Base-by-base conservation (phyloP, 2,888 invertebrate genomes). In the Punctoribates punctum region DNA sequence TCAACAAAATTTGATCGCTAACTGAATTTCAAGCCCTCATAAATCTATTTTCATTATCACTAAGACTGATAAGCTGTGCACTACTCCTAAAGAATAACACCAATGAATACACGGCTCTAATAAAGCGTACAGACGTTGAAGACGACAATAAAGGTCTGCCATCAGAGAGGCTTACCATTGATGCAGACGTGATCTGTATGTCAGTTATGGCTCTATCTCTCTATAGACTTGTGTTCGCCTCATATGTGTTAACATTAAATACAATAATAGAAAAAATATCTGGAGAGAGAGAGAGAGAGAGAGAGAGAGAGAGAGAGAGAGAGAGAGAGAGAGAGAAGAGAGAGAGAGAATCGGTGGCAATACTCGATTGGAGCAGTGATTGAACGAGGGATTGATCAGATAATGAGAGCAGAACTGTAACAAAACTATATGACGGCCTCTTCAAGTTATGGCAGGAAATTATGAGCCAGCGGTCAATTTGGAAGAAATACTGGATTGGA, bases 41-140 rank as follows among this genome's bases (percentile, higher is more conserved):
- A 67, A 67, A 42, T 67, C 67, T 67, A 38, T 67, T 67, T 67
- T 67, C 67, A 67, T 67, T 67, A 67, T 34, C 65, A 65, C 67
- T 67, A 67, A 67, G 67, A 67, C 67, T 67, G 38, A 67, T 67
- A 67, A 67, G 67, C 67, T 67, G 2, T 67, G 67, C 2, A 67
- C 38, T 42, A 67, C 67, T 67, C 23, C n/a, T 62, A 27, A 8
- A 62, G 27, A 27, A 62, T 9, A 62, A 62, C 29, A 62, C 20
- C 67, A 15, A 67, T 42, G 20, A 67, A 67, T 67, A 38, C 20
- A n/a, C 17, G 42, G 20, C 38, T 38, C 67, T 29, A 67, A 67
- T 42, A 13, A 38, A 67, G 38, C 38, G 38, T 29, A 38, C 15
- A 67, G 34, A 57, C 4, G 6, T 57, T 57, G 57, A 34, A 65